A percentile compares a stretch with the other conserved stretches of the same genome.
phyloP scores from a whole-genome alignment of 2,113 vertebrate species.

The Pedionomus torquatus region DNA sequence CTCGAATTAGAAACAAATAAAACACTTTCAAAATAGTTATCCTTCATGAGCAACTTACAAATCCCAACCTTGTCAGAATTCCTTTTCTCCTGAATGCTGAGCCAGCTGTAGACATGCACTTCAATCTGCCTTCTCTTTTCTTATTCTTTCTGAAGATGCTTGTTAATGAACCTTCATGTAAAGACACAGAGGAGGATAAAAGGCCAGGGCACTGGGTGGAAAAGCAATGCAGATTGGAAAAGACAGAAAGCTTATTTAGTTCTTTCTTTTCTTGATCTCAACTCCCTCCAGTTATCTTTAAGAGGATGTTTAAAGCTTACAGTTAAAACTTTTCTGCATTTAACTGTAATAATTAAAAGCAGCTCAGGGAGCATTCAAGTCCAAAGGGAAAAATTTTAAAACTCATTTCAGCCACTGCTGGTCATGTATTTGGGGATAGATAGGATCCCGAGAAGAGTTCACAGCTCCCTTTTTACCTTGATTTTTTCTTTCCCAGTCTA shows the following conservation, averaged over 20 bases:
- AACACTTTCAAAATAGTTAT: background rate
- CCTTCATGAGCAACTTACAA: background rate
- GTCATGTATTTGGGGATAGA: background rate
- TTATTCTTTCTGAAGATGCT: slow-evolving; percentile 55
- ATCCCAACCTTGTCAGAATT: background rate
- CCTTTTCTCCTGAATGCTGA: background rate
- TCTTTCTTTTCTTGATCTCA: slow-evolving; percentile 47
- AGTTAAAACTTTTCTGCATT: slow-evolving; percentile 42
- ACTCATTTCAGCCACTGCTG: background rate
- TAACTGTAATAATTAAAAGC: slow-evolving; percentile 44
- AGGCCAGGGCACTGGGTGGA: slow-evolving; percentile 3
- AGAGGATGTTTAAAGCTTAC: slow-evolving; percentile 30
- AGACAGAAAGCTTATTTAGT: slow-evolving; percentile 30
- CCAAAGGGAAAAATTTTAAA: background rate
- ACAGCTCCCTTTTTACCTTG: background rate
- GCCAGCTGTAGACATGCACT: background rate
- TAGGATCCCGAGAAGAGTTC: background rate
- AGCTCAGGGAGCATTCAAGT: background rate
- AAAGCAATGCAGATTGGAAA: slow-evolving; percentile 18
- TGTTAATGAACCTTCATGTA: slow-evolving; percentile 30
- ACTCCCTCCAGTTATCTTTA: slow-evolving; percentile 37
- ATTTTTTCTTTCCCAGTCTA: background rate
- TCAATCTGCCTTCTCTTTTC: slow-evolving; percentile 8
- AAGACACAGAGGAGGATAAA: background rate
- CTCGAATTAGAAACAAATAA: background rate